phyloP scores from a whole-genome alignment of 2,113 vertebrate species.

The Plectropomus leopardus region DNA sequence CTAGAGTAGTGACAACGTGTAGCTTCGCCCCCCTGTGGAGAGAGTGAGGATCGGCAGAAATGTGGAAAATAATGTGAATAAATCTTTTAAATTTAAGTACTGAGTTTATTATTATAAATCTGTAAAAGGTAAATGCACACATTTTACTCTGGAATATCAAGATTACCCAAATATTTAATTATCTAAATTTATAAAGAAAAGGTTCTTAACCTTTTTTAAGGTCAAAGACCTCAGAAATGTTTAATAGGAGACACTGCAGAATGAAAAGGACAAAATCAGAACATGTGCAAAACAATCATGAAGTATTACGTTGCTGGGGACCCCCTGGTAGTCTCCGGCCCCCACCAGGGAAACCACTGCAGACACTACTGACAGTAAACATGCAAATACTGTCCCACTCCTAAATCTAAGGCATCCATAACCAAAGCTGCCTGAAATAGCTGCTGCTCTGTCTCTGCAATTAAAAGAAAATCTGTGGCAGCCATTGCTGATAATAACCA shows the following conservation, averaged over 20 bases:
- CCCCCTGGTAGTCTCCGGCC: not conserved
- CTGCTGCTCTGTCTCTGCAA: not conserved
- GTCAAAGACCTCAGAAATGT: too few relatives aligned
- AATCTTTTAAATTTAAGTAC: not conserved
- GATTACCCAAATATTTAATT: too few relatives aligned
- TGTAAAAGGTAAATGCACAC: not conserved
- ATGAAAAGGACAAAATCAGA: not conserved
- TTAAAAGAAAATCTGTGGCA: not conserved
- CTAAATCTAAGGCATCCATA: not conserved
- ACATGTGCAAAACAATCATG: not conserved
- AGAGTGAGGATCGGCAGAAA: not conserved
- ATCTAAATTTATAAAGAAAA: not conserved
- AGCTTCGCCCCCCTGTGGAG: conserved; percentile 43
- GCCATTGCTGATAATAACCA: not conserved
- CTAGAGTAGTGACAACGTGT: not conserved
- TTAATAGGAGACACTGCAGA: too few relatives aligned
- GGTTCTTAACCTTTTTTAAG: not conserved
- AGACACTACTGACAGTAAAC: not conserved
- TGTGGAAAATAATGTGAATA: not conserved
- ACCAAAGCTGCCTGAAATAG: too few relatives aligned
- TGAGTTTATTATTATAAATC: not conserved
- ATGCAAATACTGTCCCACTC: too few relatives aligned
- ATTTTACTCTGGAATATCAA: not conserved
- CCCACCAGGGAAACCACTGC: not conserved
- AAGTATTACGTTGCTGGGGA: not conserved